Conservation (phyloP, 2,113 vertebrate species). For the Kryptolebias marmoratus region DNA sequence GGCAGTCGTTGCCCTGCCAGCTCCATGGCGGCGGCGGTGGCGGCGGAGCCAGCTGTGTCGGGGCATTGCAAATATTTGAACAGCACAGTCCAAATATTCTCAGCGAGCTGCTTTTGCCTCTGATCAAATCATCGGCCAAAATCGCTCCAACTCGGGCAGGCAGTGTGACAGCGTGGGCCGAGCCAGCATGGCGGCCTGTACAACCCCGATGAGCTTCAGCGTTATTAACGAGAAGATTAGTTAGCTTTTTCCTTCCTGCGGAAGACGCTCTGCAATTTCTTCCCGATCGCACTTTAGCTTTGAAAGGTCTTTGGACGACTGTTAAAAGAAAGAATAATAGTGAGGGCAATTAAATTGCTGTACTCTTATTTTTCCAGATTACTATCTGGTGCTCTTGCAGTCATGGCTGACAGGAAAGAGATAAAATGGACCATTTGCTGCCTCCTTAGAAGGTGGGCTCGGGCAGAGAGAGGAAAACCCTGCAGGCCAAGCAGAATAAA, state of each 20-base stretch:
- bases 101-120: constrained; percentile 45
- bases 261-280: constrained; percentile 87
- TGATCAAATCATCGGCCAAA: constrained; percentile 31
- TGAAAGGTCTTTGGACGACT: constrained; percentile 79
- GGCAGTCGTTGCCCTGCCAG: constrained; percentile 81
- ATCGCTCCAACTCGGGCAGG: constrained; percentile 20
- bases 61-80: constrained; percentile 88
- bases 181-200: constrained; percentile 79
- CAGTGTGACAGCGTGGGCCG: constrained; percentile 64
- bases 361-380: constrained; percentile 65
- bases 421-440: constrained; percentile 79
- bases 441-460: constrained; percentile 65
- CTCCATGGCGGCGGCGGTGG: constrained; percentile 71
- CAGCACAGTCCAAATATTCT: constrained; percentile 84
- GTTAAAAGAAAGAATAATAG: constrained; percentile 69
- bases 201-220: constrained; percentile 80
- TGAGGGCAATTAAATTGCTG: constrained; percentile 64
- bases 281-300: constrained; percentile 84
- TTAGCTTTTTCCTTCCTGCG: constrained; percentile 80
- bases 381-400: constrained; percentile 71
- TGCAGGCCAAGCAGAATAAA: constrained; percentile 16
- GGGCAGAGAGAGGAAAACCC: constrained; percentile 16
- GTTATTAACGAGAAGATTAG: constrained; percentile 78
- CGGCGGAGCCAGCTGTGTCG: constrained; percentile 81
- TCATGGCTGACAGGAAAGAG: constrained; percentile 79